Conservation (phyloP, 2,797 vertebrate genomes). For the Galaxias olidus region DNA sequence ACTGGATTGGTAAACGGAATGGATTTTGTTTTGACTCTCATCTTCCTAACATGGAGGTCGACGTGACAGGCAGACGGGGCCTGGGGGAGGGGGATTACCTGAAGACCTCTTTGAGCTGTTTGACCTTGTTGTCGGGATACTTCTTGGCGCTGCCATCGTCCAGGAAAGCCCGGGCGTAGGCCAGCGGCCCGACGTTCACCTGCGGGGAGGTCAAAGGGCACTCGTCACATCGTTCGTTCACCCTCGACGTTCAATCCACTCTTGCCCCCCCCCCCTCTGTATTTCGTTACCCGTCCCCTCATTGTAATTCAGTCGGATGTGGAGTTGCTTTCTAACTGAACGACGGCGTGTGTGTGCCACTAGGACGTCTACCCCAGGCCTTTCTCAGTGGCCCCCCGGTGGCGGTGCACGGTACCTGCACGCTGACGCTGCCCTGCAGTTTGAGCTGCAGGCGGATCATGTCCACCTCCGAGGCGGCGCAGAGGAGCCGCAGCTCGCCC, state of each 20-base stretch:
- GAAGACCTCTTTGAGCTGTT: constrained; percentile 95
- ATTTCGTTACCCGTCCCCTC: no score
- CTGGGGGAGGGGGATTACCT: constrained; percentile 76
- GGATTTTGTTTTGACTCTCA: neutral
- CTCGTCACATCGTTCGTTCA: no score
- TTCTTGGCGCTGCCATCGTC: constrained; percentile 90
- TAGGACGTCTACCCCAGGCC: no score
- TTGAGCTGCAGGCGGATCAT: constrained; percentile 98
- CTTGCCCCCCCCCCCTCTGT: no score
- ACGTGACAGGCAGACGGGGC: neutral
- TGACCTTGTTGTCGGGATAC: constrained; percentile 96
- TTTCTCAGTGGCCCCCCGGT: no score
- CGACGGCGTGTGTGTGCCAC: no score
- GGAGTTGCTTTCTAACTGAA: neutral
- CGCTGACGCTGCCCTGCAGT: constrained; percentile 92
- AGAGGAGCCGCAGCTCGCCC: constrained; percentile 86
- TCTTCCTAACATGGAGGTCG: neutral
- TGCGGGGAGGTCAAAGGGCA: constrained; percentile 47
- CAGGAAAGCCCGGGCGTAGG: constrained; percentile 94
- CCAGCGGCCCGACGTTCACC: constrained; percentile 96
- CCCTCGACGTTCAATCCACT: no score
- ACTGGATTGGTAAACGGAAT: neutral
- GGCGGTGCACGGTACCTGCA: constrained; percentile 74
- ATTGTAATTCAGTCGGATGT: neutral
- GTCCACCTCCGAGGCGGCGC: constrained; percentile 89